phyloP scores from a whole-genome alignment of 2,888 invertebrate species.

The Tetanocera ferruginea region DNA sequence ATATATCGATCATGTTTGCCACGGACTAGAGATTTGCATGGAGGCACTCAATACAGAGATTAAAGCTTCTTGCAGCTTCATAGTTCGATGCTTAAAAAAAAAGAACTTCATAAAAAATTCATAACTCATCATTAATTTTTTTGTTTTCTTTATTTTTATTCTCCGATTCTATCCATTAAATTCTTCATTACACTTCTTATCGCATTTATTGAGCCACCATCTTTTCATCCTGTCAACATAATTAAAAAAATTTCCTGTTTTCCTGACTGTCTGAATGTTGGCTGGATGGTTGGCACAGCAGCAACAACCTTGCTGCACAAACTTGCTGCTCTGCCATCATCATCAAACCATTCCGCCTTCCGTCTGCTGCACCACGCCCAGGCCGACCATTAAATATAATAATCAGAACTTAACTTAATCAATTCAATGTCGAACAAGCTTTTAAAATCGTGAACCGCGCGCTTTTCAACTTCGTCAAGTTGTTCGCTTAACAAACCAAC shows the following conservation, averaged over 20 bases:
- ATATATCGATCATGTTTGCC: too few relatives aligned
- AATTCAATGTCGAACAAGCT: constrained; percentile 41
- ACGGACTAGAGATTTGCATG: too few relatives aligned
- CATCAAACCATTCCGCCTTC: neutral
- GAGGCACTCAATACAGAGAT: too few relatives aligned
- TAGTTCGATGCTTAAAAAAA: too few relatives aligned
- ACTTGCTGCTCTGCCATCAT: neutral
- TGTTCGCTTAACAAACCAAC: constrained; percentile 7
- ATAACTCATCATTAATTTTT: neutral
- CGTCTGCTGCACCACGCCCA: neutral
- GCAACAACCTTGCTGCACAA: neutral
- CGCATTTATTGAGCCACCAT: constrained; percentile 1
- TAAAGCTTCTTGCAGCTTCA: too few relatives aligned
- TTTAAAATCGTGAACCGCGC: constrained; percentile 33
- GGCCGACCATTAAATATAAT: constrained; percentile 27
- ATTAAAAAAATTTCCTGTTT: constrained; percentile 24
- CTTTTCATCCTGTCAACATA: constrained; percentile 37
- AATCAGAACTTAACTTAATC: constrained; percentile 39
- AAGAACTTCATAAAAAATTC: neutral
- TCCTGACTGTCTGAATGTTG: neutral
- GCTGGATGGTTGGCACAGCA: neutral
- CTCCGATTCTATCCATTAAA: neutral
- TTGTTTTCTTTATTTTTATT: neutral
- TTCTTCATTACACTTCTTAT: constrained; percentile 1
- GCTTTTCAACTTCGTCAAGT: neutral